phyloP scores from a whole-genome alignment of 2,797 vertebrate genomes.

The Sus cebifrons region DNA sequence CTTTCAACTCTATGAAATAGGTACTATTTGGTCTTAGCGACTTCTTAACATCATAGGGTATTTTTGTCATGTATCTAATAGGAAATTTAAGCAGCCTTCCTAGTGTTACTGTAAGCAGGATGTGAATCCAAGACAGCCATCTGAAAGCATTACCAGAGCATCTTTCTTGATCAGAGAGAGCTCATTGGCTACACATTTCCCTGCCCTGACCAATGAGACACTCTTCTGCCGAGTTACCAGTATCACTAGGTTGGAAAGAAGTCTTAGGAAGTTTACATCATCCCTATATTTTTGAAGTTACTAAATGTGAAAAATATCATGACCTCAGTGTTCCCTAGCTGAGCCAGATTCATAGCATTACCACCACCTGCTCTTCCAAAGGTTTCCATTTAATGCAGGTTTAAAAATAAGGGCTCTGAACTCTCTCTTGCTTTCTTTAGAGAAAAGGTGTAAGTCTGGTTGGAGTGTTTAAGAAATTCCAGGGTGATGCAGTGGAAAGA shows the following conservation, averaged over 20 bases:
- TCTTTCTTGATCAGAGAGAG: constrained; percentile 91
- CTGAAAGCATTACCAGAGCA: constrained; percentile 92
- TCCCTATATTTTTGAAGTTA: constrained; percentile 98
- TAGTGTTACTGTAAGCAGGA: constrained; percentile 94
- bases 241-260: constrained; percentile 93
- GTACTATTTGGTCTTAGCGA: constrained; percentile 73
- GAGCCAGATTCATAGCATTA: constrained; percentile 92
- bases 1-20: constrained; percentile 77
- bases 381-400: constrained; percentile 92
- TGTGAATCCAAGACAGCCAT: constrained; percentile 90
- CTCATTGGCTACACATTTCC: constrained; percentile 91
- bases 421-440: constrained; percentile 85
- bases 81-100: constrained; percentile 94
- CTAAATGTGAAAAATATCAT: constrained; percentile 95
- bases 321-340: constrained; percentile 94
- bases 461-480: constrained; percentile 83
- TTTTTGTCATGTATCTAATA: constrained; percentile 96
- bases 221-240: constrained; percentile 91
- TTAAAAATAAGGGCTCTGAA: constrained; percentile 88
- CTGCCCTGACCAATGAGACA: constrained; percentile 92
- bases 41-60: constrained; percentile 91
- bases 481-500: constrained; percentile 82
- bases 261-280: constrained; percentile 96
- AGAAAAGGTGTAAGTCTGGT: constrained; percentile 84
- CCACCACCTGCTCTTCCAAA: constrained; percentile 94